Percentiles rank a stretch among this genome's conserved stretches.
These are phyloP conservation scores for Amazona guildingii DNA, from an alignment of 2,113 vertebrate genomes.

Conservation along the genomic window DNA sequence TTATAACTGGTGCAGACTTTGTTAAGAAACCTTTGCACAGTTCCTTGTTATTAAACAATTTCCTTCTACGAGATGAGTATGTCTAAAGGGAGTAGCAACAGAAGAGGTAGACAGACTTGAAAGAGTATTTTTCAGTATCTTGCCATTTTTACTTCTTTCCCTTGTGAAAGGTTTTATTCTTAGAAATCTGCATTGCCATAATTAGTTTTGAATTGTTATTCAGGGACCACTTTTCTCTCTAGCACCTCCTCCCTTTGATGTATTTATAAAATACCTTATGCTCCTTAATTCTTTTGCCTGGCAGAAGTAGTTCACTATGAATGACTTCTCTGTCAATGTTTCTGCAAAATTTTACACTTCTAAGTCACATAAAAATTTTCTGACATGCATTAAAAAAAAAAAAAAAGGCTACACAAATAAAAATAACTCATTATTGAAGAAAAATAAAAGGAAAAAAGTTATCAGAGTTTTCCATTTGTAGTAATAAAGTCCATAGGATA, in stretches of 20 bases:
- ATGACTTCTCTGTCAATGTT: conserved; percentile 31
- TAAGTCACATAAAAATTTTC: not conserved
- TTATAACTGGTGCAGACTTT: not conserved
- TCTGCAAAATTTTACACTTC: conserved; percentile 48
- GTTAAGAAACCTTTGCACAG: not conserved
- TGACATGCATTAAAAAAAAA: not conserved
- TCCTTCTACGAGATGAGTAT: not conserved
- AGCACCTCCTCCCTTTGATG: not conserved
- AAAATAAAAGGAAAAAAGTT: not conserved
- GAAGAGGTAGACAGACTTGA: not conserved
- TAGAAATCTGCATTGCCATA: not conserved
- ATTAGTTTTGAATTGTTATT: conserved; percentile 26
- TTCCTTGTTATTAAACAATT: not conserved
- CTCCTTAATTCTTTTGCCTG: conserved; percentile 36
- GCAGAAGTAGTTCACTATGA: conserved; percentile 6
- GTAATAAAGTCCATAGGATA: not conserved
- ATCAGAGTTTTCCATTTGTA: not conserved
- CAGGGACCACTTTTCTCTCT: not conserved
- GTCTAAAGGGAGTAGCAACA: not conserved
- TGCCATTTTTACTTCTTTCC: not conserved
- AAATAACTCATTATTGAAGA: not conserved
- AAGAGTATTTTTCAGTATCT: not conserved
- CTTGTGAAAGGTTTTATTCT: not conserved
- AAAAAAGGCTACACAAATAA: not conserved
- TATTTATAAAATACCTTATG: conserved; percentile 58